Evolutionary conservation across 2,797 vertebrate genomes (phyloP), one percentile per base, ranked within the genome.

Genomic region (Spinus pinus): DNA sequence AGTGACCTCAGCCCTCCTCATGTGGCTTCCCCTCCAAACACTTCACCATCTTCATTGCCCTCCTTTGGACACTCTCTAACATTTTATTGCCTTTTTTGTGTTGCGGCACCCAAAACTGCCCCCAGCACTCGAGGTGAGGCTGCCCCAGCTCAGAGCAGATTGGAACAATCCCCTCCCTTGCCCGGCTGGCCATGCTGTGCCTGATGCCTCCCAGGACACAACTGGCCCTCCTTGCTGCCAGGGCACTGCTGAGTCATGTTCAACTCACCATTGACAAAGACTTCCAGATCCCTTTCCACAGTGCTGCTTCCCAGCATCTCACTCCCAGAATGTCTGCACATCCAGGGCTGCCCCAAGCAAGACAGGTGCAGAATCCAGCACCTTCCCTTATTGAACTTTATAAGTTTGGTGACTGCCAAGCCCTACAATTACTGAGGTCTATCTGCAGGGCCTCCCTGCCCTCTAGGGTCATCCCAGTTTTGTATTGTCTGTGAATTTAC

Each of bases 101-200:
- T 8, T 61, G 30, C 10, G 24, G 5, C 5, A n/a, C 28, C 16
- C 33, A 24, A 10, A 60, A 1, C n/a, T 77, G 6, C 2, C 4
- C 62, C 6, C 16, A 69, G 23, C 10, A 53, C 28, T 46, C 0
- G 0, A 61, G 54, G 20, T 18, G 62, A 25, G 39, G 33, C 30
- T 0, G 0, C 4, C 16, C 13, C n/a, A 75, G 71, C 0, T 3
- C 53, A 67, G 62, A 39, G 46, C 23, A 75, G 37, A 19, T 15
- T 0, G 0, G 54, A 33, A 53, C 39, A 69, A 77, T 69, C 24
- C 16, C 16, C 28, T 46, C 20, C 47, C 24, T 47, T 39, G 24
- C 47, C 33, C 0, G 0, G 28, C 10, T 33, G 30, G 46, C 0
- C 1, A 21, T 46, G 62, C 39, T 46, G 82, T 46, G 4, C 17